These are phyloP conservation scores for Synanceia verrucosa DNA, from an alignment of 2,797 vertebrate species.

Conservation along the genomic window DNA sequence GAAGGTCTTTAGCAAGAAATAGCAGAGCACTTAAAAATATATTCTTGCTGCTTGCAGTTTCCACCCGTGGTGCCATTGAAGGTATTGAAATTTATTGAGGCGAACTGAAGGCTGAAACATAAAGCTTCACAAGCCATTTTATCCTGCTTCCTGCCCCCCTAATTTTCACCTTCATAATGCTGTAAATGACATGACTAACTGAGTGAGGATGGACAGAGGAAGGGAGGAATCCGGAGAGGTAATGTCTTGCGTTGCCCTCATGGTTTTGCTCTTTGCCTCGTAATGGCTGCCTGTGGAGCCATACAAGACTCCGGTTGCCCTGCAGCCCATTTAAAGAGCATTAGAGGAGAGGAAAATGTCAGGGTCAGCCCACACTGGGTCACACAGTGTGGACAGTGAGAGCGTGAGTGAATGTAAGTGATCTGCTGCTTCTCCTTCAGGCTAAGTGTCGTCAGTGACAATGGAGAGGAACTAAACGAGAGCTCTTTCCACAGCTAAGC, in stretches of 20 bases:
- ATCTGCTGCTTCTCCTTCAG: constrained; percentile 4
- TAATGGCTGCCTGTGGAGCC: constrained; percentile 58
- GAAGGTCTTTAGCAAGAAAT: too few species aligned
- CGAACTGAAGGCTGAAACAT: constrained; percentile 1
- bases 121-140: constrained; percentile 1
- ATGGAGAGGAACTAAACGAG: constrained; percentile 16
- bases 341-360: constrained; percentile 62
- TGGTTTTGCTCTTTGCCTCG: constrained; percentile 54
- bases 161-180: constrained; percentile 21
- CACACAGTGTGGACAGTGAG: constrained; percentile 7
- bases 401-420: background rate
- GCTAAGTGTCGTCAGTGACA: constrained; percentile 10
- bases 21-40: too few species aligned
- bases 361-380: constrained; percentile 50
- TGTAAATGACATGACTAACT: constrained; percentile 21
- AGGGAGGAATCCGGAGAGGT: constrained; percentile 22
- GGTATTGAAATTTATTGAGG: background rate
- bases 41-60: background rate
- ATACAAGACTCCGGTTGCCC: constrained; percentile 41
- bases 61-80: background rate
- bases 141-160: background rate
- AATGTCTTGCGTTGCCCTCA: constrained; percentile 45
- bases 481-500: constrained; percentile 7
- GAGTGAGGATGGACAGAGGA: background rate
- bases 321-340: constrained; percentile 65